These are phyloP conservation scores for Tetrax tetrax DNA, from an alignment of 2,113 vertebrate species.

Conservation along the genomic window DNA sequence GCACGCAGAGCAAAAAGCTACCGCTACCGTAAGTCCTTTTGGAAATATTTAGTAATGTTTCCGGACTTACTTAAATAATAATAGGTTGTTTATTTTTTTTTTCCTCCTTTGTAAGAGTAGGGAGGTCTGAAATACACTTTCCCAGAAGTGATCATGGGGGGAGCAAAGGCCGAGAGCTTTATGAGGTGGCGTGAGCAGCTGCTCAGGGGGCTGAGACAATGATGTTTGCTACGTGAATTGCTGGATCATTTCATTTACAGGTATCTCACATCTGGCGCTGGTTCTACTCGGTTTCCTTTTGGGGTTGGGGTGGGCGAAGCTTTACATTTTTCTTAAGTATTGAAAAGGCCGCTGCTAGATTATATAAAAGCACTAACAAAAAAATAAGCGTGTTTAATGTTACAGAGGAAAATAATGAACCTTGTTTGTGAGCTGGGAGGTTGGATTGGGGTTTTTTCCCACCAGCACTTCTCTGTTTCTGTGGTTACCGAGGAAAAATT, in stretches of 20 bases:
- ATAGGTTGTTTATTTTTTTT: background rate
- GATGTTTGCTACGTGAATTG: background rate
- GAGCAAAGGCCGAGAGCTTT: background rate
- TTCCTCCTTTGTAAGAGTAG: background rate
- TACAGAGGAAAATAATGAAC: background rate
- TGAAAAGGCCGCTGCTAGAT: background rate
- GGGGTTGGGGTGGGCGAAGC: background rate
- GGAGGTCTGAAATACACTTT: background rate
- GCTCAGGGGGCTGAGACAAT: background rate
- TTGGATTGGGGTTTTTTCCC: background rate
- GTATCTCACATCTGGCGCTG: background rate
- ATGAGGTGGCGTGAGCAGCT: background rate
- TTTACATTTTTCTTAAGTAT: background rate
- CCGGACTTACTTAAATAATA: background rate
- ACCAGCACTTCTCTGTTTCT: background rate
- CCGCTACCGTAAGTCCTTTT: background rate
- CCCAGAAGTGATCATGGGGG: background rate
- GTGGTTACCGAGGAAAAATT: background rate
- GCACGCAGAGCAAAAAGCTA: background rate
- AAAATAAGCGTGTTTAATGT: background rate
- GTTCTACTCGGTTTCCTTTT: background rate
- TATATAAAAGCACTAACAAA: background rate
- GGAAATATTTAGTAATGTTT: background rate
- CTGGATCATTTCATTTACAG: background rate
- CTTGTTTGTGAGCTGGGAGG: background rate